These are phyloP conservation scores for Mus musculus DNA, from an alignment of 2,113 vertebrate genomes.

Conservation along the genomic window GRCm39 chrX:157557501-157558000, in stretches of 20 bases:
- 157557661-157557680: slow-evolving; percentile 78
- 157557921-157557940: background rate
- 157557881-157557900: slow-evolving; percentile 38
- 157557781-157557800: slow-evolving; percentile 68
- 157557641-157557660: slow-evolving; percentile 66
- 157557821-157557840: slow-evolving; percentile 70
- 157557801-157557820: slow-evolving; percentile 28
- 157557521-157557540: slow-evolving; percentile 71
- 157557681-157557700: slow-evolving; percentile 73
- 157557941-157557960: background rate
- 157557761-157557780: slow-evolving; percentile 72
- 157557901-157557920: background rate
- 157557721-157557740: slow-evolving; percentile 68
- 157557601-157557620: slow-evolving; percentile 66
- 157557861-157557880: slow-evolving; percentile 43
- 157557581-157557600: slow-evolving; percentile 76
- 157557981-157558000: background rate
- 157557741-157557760: slow-evolving; percentile 61
- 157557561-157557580: slow-evolving; percentile 67
- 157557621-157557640: slow-evolving; percentile 58
- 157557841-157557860: slow-evolving; percentile 53
- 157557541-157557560: slow-evolving; percentile 75
- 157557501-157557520: slow-evolving; percentile 60
- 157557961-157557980: background rate
- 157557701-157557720: slow-evolving; percentile 76